A percentile compares a stretch with the other conserved stretches of the same genome.
Evolutionary conservation across 2,113 vertebrate genomes (phyloP).

Genomic region (Eupsittula cactorum): DNA sequence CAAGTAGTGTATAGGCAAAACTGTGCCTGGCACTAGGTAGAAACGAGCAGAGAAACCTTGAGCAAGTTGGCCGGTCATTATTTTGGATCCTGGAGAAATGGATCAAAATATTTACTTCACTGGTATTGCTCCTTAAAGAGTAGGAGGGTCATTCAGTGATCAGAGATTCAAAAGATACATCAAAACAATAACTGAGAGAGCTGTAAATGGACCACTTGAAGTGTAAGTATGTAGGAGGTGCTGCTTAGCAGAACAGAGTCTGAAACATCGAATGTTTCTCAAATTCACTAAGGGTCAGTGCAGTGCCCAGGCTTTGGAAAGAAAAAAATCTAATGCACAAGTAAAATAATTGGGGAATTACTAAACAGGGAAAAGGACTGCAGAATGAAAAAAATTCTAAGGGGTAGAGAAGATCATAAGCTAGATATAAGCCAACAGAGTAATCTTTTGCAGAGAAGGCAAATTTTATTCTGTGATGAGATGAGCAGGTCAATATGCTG

Average conservation of each 20-base stretch:
- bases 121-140: background rate
- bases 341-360: background rate
- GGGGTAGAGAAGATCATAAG: background rate
- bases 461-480: background rate
- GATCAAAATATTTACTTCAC: background rate
- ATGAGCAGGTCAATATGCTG: background rate
- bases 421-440: background rate
- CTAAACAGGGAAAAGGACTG: background rate
- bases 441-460: background rate
- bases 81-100: background rate
- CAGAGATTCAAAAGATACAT: background rate
- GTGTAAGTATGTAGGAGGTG: background rate
- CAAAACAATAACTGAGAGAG: background rate
- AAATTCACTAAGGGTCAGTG: background rate
- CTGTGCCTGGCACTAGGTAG: background rate
- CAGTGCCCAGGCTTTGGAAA: background rate
- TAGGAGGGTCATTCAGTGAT: background rate
- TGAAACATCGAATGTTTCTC: background rate
- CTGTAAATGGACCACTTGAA: background rate
- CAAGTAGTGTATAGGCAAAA: background rate
- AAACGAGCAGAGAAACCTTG: background rate
- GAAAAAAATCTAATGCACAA: background rate
- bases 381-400: background rate
- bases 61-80: background rate
- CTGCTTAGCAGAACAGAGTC: background rate